Percentiles rank a stretch among this genome's conserved stretches.
These are phyloP conservation scores for Thymelicus acteon DNA, from an alignment of 2,888 invertebrate species.

Conservation along the genomic window DNA sequence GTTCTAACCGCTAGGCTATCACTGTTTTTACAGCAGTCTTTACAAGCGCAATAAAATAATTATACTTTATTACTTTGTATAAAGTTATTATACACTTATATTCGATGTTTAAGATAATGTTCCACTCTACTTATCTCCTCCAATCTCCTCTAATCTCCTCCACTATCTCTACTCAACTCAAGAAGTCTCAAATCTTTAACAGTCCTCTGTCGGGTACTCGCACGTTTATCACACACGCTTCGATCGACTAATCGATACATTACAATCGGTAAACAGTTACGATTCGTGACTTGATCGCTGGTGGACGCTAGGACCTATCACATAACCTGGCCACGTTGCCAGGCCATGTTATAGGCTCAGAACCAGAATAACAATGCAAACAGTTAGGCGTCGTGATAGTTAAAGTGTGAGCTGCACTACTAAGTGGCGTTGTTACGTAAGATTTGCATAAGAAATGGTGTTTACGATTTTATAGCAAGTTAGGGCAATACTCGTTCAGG, in stretches of 20 bases:
- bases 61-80: too few relatives aligned
- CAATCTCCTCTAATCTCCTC: too few relatives aligned
- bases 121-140: too few relatives aligned
- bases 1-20: too few relatives aligned
- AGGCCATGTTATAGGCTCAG: conserved; percentile 43
- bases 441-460: neutral
- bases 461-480: too few relatives aligned
- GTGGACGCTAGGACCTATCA: conserved; percentile 4
- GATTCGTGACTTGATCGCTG: conserved; percentile 15
- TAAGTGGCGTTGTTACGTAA: conserved; percentile 32
- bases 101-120: too few relatives aligned
- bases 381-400: conserved; percentile 63
- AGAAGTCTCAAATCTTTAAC: neutral
- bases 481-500: too few relatives aligned
- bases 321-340: conserved; percentile 11
- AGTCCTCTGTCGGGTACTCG: too few relatives aligned
- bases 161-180: too few relatives aligned
- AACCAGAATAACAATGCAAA: conserved; percentile 53
- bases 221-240: neutral
- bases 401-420: conserved; percentile 45
- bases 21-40: too few relatives aligned
- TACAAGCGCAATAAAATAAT: too few relatives aligned
- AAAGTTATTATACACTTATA: too few relatives aligned
- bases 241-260: conserved; percentile 20
- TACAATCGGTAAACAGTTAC: conserved; percentile 21